Evolutionary conservation across 2,888 invertebrate species (phyloP), one percentile per base, ranked within the genome.

Genomic region (Chymomyza procnemis): DNA sequence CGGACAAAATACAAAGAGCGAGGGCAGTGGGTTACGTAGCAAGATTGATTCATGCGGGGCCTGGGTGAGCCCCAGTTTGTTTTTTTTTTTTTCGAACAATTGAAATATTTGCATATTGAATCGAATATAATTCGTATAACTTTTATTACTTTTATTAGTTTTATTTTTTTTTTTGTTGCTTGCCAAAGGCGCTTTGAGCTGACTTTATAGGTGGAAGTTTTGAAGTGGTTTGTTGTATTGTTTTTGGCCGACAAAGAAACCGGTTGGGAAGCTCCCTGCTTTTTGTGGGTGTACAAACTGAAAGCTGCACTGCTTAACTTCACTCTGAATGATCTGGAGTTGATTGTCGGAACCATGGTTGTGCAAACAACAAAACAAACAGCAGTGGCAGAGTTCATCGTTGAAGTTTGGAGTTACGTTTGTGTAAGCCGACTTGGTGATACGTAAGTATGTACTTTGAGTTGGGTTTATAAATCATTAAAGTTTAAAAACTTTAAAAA

Each of bases 111-210:
- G 67, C 63, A 61, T 67, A 67, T 69, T 75, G 50, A 65, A 73
- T 67, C 67, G 71, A 73, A 54, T 63, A 21, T 41, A 14, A 41
- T 41, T 41, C 34, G 34, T 12, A 41, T 12, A 41, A 41, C 34
- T 41, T 59, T 64, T 54, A 54, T 56, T 63, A 48, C 71, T 73
- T 70, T 76, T 71, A 74, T 79, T 76, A 69, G 62, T 73, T 72
- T 78, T 76, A 70, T 78, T 80, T 66, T 69, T 67, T 14, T 78
- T 76, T 69, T 78, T 80, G 64, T 69, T 54, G 76, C 34, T 41
- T 41, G 34, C 34, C 3, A 3, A 41, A 12, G 9, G 34, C 12
- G 34, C 34, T 12, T 3, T 41, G 9, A 12, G 34, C 3, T 41
- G 34, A 41, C 34, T 41, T 41, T 5, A 41, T n/a, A 41, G 34